Conservation (phyloP, 2,797 vertebrate species). For the Enoplosus armatus region DNA sequence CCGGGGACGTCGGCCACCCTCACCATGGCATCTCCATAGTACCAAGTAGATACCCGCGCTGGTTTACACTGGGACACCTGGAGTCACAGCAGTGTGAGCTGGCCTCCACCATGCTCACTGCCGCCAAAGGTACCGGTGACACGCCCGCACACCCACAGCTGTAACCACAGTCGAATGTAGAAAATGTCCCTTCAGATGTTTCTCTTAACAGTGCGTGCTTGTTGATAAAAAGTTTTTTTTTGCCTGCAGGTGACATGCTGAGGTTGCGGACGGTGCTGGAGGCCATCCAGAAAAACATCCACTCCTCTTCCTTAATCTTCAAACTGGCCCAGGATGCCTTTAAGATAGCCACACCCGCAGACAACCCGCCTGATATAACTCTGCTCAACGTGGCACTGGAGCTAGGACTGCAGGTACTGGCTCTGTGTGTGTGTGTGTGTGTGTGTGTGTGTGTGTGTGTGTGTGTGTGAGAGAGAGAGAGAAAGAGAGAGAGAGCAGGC, state of each 20-base stretch:
- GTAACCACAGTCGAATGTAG: accelerated
- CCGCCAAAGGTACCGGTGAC: slow-evolving; percentile 83
- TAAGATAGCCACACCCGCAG: slow-evolving; percentile 96
- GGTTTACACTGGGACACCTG: slow-evolving; percentile 98
- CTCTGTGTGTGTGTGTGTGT: slow-evolving; percentile 1
- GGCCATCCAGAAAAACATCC: slow-evolving; percentile 98
- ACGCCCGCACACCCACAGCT: neutral
- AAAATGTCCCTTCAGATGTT: neutral
- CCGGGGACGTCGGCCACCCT: slow-evolving; percentile 91
- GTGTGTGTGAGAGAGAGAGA: neutral
- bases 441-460: neutral
- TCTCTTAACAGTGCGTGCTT: neutral
- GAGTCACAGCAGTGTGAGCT: slow-evolving; percentile 99
- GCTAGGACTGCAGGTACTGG: slow-evolving; percentile 93
- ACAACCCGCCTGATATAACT: slow-evolving; percentile 94
- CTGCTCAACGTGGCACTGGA: slow-evolving; percentile 97
- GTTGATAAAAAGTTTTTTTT: neutral
- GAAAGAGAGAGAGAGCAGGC: neutral
- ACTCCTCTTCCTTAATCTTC: slow-evolving; percentile 98
- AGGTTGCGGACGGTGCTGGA: slow-evolving; percentile 95
- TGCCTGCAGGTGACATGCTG: slow-evolving; percentile 91
- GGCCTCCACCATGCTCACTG: slow-evolving; percentile 98
- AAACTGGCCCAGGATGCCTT: slow-evolving; percentile 98
- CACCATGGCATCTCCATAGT: slow-evolving; percentile 97
- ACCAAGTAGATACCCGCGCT: slow-evolving; percentile 95